Evolutionary conservation across 2,113 vertebrate species (phyloP).

Genomic region (Nerophis ophidion): DNA sequence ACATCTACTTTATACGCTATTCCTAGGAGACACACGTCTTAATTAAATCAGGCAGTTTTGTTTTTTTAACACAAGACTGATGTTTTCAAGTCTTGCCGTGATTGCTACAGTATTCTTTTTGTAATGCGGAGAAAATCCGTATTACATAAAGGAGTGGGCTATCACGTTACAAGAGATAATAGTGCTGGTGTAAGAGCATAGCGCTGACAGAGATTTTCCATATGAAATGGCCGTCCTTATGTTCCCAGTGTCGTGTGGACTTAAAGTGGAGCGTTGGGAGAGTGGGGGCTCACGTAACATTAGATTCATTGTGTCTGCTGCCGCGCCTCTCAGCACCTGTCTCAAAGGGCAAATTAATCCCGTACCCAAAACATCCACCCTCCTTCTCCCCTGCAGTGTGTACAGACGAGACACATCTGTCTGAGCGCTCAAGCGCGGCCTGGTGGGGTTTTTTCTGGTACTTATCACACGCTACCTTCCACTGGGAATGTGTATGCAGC

Average conservation of each 20-base stretch:
- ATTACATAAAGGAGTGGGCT: slow-evolving; percentile 22
- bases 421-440: slow-evolving; percentile 37
- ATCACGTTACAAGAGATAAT: slow-evolving; percentile 52
- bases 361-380: slow-evolving; percentile 30
- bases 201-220: slow-evolving; percentile 58
- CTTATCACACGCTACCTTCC: slow-evolving; percentile 35
- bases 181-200: slow-evolving; percentile 38
- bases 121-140: slow-evolving; percentile 13
- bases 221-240: slow-evolving; percentile 38
- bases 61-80: slow-evolving; percentile 6
- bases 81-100: slow-evolving; percentile 14
- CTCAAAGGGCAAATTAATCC: slow-evolving; percentile 59
- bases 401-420: slow-evolving; percentile 62
- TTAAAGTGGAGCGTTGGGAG: slow-evolving; percentile 4
- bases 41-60: slow-evolving; percentile 6
- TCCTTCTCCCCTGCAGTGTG: slow-evolving; percentile 21
- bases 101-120: slow-evolving; percentile 13
- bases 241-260: slow-evolving; percentile 29
- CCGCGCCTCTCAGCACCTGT: slow-evolving; percentile 54
- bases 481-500: slow-evolving; percentile 27
- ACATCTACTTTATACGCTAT: not conserved
- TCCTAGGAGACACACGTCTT: not conserved
- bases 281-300: slow-evolving; percentile 45
- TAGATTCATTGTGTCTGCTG: slow-evolving; percentile 64
- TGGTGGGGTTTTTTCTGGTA: slow-evolving; percentile 39